Evolutionary conservation across 2,888 invertebrate genomes (phyloP).

Genomic region (Ctena decussata): DNA sequence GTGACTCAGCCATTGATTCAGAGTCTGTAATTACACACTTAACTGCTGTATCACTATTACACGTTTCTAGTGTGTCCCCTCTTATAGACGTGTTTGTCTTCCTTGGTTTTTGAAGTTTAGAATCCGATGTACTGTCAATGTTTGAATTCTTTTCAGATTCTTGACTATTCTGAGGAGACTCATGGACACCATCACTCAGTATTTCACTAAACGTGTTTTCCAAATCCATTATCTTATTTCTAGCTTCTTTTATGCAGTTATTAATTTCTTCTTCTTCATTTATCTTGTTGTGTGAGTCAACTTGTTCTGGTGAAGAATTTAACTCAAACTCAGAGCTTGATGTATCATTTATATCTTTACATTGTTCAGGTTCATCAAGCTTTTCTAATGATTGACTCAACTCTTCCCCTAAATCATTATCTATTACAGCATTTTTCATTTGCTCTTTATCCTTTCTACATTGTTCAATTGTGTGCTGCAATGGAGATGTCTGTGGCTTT

Average conservation of each 20-base stretch:
- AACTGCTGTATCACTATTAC: constrained; percentile 16
- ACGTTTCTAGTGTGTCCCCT: no score
- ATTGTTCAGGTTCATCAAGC: no score
- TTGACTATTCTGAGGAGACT: neutral
- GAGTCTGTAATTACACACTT: neutral
- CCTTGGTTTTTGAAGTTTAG: neutral
- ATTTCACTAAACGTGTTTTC: constrained; percentile 11
- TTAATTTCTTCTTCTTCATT: neutral
- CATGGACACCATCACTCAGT: neutral
- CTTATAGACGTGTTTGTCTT: neutral
- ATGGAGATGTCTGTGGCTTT: no score
- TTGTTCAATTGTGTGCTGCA: no score
- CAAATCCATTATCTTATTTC: neutral
- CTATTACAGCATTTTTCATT: no score
- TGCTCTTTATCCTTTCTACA: no score
- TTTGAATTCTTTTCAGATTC: neutral
- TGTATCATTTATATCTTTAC: neutral
- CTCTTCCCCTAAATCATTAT: no score
- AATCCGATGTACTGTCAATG: neutral
- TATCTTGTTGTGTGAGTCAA: neutral
- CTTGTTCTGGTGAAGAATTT: constrained; percentile 32
- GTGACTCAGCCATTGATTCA: neutral
- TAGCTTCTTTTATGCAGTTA: neutral
- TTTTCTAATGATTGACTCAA: no score
- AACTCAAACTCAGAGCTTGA: constrained; percentile 40